phyloP scores from a whole-genome alignment of 2,113 vertebrate species.

The Leucosticte australis region DNA sequence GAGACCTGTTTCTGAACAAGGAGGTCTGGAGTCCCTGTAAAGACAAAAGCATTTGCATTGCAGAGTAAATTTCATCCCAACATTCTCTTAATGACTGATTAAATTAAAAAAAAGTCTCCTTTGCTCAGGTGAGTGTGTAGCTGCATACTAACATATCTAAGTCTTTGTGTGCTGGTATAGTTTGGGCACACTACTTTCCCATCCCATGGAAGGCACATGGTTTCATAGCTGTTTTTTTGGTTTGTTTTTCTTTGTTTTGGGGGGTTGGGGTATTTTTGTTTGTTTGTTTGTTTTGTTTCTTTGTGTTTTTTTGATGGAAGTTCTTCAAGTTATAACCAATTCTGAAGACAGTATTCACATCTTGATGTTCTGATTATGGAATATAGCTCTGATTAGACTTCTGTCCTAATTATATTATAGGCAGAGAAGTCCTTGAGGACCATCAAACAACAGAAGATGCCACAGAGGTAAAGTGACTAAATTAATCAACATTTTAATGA shows the following conservation, averaged over 20 bases:
- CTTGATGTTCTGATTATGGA: not conserved
- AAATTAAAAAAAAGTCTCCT: accelerated
- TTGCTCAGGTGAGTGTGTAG: not conserved
- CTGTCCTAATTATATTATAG: not conserved
- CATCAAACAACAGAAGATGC: not conserved
- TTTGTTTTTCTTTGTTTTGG: not conserved
- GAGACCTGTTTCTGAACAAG: not conserved
- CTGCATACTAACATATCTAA: not conserved
- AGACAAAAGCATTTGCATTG: not conserved
- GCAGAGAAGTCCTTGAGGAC: not conserved
- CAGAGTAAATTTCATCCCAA: not conserved
- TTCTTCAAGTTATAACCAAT: not conserved
- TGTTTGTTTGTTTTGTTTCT: not conserved
- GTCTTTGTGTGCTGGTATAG: not conserved
- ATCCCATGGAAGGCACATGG: not conserved
- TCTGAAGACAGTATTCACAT: not conserved
- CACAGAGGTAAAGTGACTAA: not conserved
- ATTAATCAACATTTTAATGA: not conserved
- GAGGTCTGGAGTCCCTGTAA: not conserved
- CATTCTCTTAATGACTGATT: not conserved
- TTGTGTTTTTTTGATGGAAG: not conserved
- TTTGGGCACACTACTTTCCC: not conserved
- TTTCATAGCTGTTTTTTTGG: not conserved
- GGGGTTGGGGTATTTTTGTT: not conserved
- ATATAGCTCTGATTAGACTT: not conserved